phyloP scores from a whole-genome alignment of 2,888 invertebrate genomes.

The Melolontha melolontha region DNA sequence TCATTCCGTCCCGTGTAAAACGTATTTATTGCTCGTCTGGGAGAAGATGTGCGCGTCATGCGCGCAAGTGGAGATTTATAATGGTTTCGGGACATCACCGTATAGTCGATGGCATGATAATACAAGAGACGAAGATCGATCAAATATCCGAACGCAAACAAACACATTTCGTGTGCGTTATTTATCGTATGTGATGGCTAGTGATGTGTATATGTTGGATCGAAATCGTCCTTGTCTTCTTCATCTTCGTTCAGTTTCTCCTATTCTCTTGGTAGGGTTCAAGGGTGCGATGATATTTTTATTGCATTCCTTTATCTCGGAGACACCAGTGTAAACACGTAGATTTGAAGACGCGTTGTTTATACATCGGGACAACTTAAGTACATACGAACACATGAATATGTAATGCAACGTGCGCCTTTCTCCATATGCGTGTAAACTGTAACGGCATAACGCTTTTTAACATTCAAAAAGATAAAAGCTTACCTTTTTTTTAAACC shows the following conservation, averaged over 20 bases:
- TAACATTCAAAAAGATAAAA: not conserved
- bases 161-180: slow-evolving; percentile 22
- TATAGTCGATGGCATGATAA: slow-evolving; percentile 27
- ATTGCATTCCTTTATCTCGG: slow-evolving; percentile 31
- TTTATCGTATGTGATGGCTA: slow-evolving; percentile 9
- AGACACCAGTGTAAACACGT: slow-evolving; percentile 34
- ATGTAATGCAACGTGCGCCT: slow-evolving; percentile 15
- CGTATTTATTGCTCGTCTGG: slow-evolving; percentile 31
- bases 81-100: slow-evolving; percentile 27
- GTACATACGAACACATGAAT: slow-evolving; percentile 16
- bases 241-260: slow-evolving; percentile 8
- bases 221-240: slow-evolving; percentile 10
- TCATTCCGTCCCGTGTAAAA: slow-evolving; percentile 35
- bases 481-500: not conserved
- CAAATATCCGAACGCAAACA: slow-evolving; percentile 29
- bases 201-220: slow-evolving; percentile 3
- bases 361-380: slow-evolving; percentile 18
- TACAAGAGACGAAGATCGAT: slow-evolving; percentile 30
- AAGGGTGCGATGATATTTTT: slow-evolving; percentile 32
- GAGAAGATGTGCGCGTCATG: slow-evolving; percentile 33
- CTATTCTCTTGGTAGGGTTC: slow-evolving; percentile 8
- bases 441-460: slow-evolving; percentile 10
- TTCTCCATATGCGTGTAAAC: slow-evolving; percentile 12
- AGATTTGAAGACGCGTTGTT: slow-evolving; percentile 28
- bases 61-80: slow-evolving; percentile 36